Conservation (phyloP, 2,888 invertebrate species). For the Tetramorium bicarinatum region DNA sequence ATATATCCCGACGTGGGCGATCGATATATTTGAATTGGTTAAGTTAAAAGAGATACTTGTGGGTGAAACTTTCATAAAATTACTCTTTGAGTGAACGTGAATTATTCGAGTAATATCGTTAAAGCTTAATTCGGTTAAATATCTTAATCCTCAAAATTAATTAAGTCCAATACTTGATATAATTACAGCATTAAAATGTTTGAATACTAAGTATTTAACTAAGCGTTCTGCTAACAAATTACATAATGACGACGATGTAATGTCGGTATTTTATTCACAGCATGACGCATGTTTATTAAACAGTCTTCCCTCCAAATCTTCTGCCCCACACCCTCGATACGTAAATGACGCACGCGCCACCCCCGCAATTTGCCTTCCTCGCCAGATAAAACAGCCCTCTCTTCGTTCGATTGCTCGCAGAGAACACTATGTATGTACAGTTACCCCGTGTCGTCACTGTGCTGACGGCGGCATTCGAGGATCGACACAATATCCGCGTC, state of each 20-base stretch:
- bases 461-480: conserved; percentile 10
- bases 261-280: conserved; percentile 1
- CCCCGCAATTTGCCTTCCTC: neutral
- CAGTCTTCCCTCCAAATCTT: conserved; percentile 4
- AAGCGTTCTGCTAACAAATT: neutral
- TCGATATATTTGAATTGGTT: conserved; percentile 40
- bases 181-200: neutral
- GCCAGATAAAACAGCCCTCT: conserved; percentile 6
- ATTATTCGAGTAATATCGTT: neutral
- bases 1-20: conserved; percentile 36
- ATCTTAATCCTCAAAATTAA: neutral
- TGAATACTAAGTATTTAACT: neutral
- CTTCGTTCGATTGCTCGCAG: conserved; percentile 15
- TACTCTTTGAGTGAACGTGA: neutral
- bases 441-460: conserved; percentile 35
- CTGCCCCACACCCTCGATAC: neutral
- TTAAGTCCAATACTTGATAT: neutral
- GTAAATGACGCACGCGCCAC: conserved; percentile 40
- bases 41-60: conserved; percentile 1
- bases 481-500: conserved; percentile 33
- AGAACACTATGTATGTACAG: neutral
- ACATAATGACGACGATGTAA: neutral
- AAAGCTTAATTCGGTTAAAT: neutral
- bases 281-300: conserved; percentile 30
- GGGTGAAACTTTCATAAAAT: neutral